Percentiles rank a stretch among this genome's conserved stretches.
These are phyloP conservation scores for Anolis apletophallus DNA, from an alignment of 2,797 vertebrate species.

Conservation along the genomic window DNA sequence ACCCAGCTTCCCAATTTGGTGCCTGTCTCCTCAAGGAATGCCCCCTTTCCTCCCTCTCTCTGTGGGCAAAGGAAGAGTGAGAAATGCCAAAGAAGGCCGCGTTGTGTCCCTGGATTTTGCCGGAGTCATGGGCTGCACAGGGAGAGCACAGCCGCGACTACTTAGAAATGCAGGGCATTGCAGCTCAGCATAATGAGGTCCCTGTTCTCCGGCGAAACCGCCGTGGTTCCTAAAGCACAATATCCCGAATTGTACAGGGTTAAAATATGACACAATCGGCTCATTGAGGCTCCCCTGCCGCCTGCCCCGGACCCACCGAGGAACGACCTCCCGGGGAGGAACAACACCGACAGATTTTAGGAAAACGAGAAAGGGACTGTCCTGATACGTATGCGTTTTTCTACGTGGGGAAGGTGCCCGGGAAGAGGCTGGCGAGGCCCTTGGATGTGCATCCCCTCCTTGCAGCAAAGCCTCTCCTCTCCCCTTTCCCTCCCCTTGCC, in stretches of 20 bases:
- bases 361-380: constrained; percentile 31
- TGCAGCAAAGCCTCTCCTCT: background rate
- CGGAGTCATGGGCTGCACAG: constrained; percentile 44
- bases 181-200: constrained; percentile 65
- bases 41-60: background rate
- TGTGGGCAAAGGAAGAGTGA: constrained; percentile 55
- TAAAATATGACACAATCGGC: constrained; percentile 65
- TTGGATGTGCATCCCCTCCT: constrained; percentile 7
- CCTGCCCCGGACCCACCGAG: background rate
- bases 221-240: constrained; percentile 65
- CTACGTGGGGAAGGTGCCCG: constrained; percentile 40
- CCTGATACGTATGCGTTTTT: constrained; percentile 51
- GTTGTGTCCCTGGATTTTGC: constrained; percentile 50
- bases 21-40: too few relatives aligned
- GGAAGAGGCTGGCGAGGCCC: background rate
- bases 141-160: constrained; percentile 62
- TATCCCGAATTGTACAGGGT: constrained; percentile 66
- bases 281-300: constrained; percentile 61
- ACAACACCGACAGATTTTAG: constrained; percentile 49
- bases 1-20: too few relatives aligned
- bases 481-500: background rate
- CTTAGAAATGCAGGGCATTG: constrained; percentile 66
- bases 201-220: constrained; percentile 69
- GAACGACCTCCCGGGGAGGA: constrained; percentile 47
- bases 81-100: constrained; percentile 51